Conservation (phyloP, 2,113 vertebrate genomes). For the Erinaceus europaeus region DNA sequence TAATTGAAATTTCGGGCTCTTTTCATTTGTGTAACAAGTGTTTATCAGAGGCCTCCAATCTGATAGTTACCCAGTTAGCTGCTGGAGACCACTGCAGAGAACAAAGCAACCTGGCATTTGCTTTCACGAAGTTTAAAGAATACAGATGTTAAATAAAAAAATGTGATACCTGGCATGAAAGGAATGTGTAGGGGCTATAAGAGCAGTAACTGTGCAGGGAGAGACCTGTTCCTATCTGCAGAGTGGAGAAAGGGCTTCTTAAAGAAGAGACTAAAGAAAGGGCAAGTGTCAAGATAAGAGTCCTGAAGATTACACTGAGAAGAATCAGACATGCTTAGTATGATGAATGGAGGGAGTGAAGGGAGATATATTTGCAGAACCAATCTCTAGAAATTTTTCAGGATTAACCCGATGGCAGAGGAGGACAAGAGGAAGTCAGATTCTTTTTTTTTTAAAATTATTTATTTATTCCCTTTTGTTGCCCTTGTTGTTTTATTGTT, state of each 20-base stretch:
- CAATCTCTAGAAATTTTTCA: background rate
- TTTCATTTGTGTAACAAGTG: background rate
- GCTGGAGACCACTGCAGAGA: background rate
- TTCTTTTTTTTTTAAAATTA: too few relatives aligned
- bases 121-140: background rate
- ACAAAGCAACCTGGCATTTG: background rate
- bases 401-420: too few relatives aligned
- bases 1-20: background rate
- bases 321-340: background rate
- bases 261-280: background rate
- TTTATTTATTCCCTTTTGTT: too few relatives aligned
- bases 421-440: too few relatives aligned
- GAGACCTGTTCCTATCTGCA: background rate
- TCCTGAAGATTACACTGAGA: background rate
- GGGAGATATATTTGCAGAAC: background rate
- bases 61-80: background rate
- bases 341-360: background rate
- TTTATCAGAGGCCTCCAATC: slow-evolving; percentile 17
- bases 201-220: background rate
- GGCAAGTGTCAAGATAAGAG: background rate
- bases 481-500: too few relatives aligned
- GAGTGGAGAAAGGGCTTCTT: background rate
- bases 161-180: background rate
- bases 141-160: background rate
- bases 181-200: background rate